phyloP scores from a whole-genome alignment of 2,797 vertebrate species.

The Passerculus sandwichensis region DNA sequence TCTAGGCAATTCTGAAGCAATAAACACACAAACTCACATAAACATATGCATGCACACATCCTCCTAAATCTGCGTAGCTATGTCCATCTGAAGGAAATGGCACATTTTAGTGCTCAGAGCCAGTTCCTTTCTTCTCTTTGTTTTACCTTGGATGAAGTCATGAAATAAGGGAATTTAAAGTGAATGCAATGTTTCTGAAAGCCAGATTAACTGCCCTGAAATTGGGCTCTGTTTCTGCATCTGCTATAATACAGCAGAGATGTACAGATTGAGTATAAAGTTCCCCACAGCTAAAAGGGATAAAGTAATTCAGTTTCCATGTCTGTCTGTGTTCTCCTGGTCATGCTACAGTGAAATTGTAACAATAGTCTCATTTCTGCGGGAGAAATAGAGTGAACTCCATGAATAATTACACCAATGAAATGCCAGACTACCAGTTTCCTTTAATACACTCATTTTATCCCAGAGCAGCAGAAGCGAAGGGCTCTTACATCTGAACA shows the following conservation, averaged over 20 bases:
- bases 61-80: constrained; percentile 30
- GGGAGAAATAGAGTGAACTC: background rate
- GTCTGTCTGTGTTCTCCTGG: constrained; percentile 8
- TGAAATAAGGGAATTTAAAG: constrained; percentile 49
- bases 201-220: constrained; percentile 38
- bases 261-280: background rate
- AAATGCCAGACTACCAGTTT: background rate
- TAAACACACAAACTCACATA: constrained; percentile 47
- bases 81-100: constrained; percentile 27
- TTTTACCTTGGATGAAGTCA: constrained; percentile 36
- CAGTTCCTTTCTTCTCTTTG: constrained; percentile 34
- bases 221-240: background rate
- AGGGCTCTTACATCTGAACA: background rate
- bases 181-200: constrained; percentile 44
- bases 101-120: background rate
- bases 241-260: background rate
- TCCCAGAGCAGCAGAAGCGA: background rate
- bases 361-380: background rate
- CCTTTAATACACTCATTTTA: background rate
- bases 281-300: constrained; percentile 25
- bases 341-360: background rate
- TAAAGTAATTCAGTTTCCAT: constrained; percentile 45
- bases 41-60: constrained; percentile 57
- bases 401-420: background rate
- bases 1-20: constrained; percentile 42